Evolutionary conservation across 2,888 invertebrate species (phyloP).

Genomic region (Mesochorus sp.): DNA sequence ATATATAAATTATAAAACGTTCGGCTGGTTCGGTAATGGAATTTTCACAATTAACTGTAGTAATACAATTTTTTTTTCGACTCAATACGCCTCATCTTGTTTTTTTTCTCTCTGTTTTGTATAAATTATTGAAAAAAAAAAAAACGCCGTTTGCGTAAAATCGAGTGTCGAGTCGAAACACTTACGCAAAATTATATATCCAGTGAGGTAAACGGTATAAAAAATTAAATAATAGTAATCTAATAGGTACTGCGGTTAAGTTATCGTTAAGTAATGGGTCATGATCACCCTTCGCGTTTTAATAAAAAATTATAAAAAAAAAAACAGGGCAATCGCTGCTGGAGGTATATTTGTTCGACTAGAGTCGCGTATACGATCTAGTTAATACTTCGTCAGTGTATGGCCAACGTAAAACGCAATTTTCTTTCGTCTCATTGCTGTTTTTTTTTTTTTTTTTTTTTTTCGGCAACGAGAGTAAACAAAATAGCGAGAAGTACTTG

Average conservation of each 20-base stretch:
- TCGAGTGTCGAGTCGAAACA: constrained; percentile 53
- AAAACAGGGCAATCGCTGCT: constrained; percentile 64
- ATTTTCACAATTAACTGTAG: constrained; percentile 70
- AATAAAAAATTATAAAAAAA: constrained; percentile 49
- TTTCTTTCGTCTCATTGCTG: no score
- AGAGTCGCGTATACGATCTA: constrained; percentile 79
- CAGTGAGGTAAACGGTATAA: constrained; percentile 77
- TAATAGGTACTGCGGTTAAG: constrained; percentile 78
- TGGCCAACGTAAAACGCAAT: constrained; percentile 65
- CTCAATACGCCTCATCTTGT: constrained; percentile 53
- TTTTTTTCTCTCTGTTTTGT: constrained; percentile 54
- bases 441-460: constrained; percentile 26
- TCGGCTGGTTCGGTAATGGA: constrained; percentile 66
- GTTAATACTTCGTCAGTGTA: constrained; percentile 73
- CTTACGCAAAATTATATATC: constrained; percentile 64
- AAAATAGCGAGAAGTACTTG: constrained; percentile 46
- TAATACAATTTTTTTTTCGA: constrained; percentile 69
- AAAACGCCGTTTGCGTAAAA: constrained; percentile 35
- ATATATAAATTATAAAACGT: constrained; percentile 72
- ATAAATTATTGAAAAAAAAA: no score
- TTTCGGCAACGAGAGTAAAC: neutral
- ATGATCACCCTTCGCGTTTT: constrained; percentile 56
- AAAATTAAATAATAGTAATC: constrained; percentile 74
- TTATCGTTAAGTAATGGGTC: constrained; percentile 67
- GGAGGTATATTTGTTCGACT: constrained; percentile 81